Conservation (phyloP, 1,140 invertebrate species). For the Mizuhopecten yessoensis region DNA sequence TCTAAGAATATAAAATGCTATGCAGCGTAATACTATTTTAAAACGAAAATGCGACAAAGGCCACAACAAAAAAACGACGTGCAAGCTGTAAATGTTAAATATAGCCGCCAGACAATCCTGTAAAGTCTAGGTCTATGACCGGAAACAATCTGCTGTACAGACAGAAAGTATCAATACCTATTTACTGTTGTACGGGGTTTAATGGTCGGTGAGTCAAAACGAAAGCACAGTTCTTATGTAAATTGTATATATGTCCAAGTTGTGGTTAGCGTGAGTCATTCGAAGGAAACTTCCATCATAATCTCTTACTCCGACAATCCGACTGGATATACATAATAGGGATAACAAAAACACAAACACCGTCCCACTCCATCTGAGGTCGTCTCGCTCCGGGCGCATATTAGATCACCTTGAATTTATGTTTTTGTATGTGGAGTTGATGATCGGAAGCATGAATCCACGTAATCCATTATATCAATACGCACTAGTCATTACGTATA, state of each 20-base stretch:
- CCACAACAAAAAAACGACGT: not conserved
- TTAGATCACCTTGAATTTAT: not conserved
- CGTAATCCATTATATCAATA: not conserved
- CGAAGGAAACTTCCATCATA: not conserved
- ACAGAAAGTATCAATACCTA: conserved; percentile 24
- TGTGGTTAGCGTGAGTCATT: not conserved
- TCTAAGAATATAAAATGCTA: too few relatives aligned
- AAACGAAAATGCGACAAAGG: not conserved
- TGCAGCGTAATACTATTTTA: too few relatives aligned
- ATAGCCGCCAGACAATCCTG: not conserved
- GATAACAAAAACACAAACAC: not conserved
- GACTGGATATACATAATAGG: too few relatives aligned
- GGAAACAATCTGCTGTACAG: not conserved
- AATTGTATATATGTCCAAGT: not conserved
- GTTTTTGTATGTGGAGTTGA: not conserved
- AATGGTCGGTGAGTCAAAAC: conserved; percentile 18
- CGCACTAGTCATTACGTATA: not conserved
- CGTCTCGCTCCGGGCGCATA: not conserved
- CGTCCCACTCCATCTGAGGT: not conserved
- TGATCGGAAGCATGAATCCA: not conserved
- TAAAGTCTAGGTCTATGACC: not conserved
- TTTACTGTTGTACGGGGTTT: not conserved
- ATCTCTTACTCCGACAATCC: not conserved
- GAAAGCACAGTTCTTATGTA: not conserved
- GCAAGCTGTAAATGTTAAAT: not conserved